Evolutionary conservation across 2,797 vertebrate species (phyloP).

Genomic region (Pseudochirops cupreus): DNA sequence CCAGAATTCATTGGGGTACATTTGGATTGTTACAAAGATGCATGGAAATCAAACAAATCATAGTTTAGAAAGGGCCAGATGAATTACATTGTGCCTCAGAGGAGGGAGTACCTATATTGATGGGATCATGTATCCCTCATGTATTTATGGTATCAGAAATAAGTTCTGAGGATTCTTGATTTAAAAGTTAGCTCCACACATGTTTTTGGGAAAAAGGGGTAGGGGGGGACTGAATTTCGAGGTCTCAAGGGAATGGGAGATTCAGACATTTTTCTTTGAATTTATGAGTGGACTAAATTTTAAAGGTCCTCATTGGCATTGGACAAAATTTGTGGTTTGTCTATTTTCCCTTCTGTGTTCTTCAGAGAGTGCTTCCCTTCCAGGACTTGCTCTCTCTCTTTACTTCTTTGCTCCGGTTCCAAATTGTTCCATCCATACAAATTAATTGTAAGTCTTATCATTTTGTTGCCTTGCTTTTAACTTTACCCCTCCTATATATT

Average conservation of each 20-base stretch:
- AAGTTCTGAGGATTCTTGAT: background rate
- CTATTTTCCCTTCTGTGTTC: background rate
- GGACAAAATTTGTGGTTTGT: background rate
- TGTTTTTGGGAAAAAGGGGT: slow-evolving; percentile 20
- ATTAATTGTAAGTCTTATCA: too few relatives aligned
- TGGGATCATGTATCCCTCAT: background rate
- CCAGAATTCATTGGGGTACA: slow-evolving; percentile 10
- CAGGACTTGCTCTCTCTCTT: background rate
- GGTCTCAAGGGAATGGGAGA: background rate
- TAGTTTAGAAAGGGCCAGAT: slow-evolving; percentile 9
- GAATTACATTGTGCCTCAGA: too few relatives aligned
- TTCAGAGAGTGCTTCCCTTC: background rate
- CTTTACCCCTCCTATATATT: background rate
- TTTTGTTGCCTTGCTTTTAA: slow-evolving; percentile 14
- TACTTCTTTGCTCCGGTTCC: background rate
- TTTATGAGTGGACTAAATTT: background rate
- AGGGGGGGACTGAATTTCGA: background rate
- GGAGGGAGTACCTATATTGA: background rate
- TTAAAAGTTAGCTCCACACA: slow-evolving; percentile 15
- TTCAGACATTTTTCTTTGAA: background rate
- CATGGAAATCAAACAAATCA: slow-evolving; percentile 32
- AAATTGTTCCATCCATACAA: background rate
- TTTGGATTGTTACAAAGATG: slow-evolving; percentile 30
- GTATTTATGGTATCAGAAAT: background rate
- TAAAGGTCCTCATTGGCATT: background rate